A percentile compares a stretch with the other conserved stretches of the same genome.
These are phyloP conservation scores for Rhizomys pruinosus DNA, from an alignment of 2,113 vertebrate species.

Conservation along the genomic window DNA sequence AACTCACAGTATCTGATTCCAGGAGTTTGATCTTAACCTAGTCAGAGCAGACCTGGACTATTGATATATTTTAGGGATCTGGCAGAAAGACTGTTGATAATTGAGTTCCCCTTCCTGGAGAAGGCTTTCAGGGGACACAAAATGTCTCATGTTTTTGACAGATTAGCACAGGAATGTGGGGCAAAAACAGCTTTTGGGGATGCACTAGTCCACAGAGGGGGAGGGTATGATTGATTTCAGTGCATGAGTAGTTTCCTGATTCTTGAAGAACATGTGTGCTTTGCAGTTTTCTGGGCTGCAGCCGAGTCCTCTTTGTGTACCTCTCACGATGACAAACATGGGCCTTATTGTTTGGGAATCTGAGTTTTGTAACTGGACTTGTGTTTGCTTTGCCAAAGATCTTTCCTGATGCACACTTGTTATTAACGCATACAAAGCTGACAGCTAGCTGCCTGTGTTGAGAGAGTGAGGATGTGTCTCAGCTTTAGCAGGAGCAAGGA, in stretches of 20 bases:
- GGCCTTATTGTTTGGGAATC: conserved; percentile 11
- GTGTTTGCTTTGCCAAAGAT: fast-evolving
- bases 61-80: background rate
- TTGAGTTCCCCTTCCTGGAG: background rate
- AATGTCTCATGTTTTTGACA: background rate
- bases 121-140: background rate
- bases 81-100: background rate
- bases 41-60: background rate
- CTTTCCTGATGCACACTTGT: background rate
- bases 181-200: background rate
- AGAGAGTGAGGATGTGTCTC: fast-evolving
- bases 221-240: too few relatives aligned
- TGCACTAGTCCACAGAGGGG: too few relatives aligned
- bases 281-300: background rate
- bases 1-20: too few relatives aligned
- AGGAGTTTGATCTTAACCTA: too few relatives aligned
- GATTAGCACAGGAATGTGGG: background rate
- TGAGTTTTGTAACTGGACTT: conserved; percentile 12
- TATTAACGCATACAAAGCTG: background rate
- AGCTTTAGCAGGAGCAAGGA: background rate
- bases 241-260: background rate
- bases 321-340: background rate
- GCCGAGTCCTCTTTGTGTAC: background rate
- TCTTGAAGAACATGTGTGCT: background rate
- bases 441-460: background rate